Evolutionary conservation across 1,140 invertebrate species (phyloP).

Genomic region (Himalopsyche phryganea): DNA sequence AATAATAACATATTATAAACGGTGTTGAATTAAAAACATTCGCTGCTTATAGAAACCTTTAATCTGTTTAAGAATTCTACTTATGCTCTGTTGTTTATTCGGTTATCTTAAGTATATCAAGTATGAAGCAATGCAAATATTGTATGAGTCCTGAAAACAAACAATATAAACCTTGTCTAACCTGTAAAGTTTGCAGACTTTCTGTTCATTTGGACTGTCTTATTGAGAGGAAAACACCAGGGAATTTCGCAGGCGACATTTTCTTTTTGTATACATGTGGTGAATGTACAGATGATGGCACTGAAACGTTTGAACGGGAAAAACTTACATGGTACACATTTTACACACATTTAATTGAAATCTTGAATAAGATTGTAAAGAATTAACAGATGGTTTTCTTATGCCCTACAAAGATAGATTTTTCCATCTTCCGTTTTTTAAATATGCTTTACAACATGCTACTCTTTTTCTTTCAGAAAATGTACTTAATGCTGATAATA

Average conservation of each 20-base stretch:
- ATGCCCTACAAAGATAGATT: no score
- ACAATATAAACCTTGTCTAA: constrained; percentile 20
- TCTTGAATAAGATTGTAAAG: no score
- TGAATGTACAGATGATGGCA: constrained; percentile 19
- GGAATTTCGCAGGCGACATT: constrained; percentile 27
- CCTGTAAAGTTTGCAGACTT: constrained; percentile 19
- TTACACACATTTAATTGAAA: no score
- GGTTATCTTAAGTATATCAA: background rate
- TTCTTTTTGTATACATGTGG: constrained; percentile 28
- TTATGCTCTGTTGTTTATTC: background rate
- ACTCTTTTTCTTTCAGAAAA: no score
- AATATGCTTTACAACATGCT: no score
- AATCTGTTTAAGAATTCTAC: no score
- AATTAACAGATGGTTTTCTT: no score
- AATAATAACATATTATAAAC: no score
- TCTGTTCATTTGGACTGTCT: constrained; percentile 26
- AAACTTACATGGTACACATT: constrained; percentile 28
- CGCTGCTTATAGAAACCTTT: no score
- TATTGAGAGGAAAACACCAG: constrained; percentile 17
- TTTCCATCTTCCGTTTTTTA: no score
- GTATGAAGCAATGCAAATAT: constrained; percentile 23
- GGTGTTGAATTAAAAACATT: no score
- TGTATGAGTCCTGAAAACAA: constrained; percentile 27
- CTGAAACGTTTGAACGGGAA: constrained; percentile 24
- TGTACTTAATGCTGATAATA: no score